A percentile compares a stretch with the other conserved stretches of the same genome.
Evolutionary conservation across 1,140 invertebrate genomes (phyloP).

Genomic region (Chelonus insularis): DNA sequence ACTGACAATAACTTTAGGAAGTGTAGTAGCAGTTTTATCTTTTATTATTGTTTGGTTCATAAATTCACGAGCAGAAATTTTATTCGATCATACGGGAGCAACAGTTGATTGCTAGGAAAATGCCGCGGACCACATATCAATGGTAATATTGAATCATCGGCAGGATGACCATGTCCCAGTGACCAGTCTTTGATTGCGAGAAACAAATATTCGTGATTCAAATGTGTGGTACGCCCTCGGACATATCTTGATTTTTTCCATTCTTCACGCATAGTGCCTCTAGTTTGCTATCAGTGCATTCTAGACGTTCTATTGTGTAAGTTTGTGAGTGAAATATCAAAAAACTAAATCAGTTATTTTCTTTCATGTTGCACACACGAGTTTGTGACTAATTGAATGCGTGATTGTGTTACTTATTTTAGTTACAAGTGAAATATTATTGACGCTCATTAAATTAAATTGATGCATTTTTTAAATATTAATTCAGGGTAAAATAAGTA

Average conservation of each 20-base stretch:
- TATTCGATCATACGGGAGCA: constrained; percentile 62
- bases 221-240: constrained; percentile 49
- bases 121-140: constrained; percentile 50
- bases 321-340: constrained; percentile 1
- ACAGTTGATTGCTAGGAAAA: constrained; percentile 48
- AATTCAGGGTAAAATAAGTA: background rate
- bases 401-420: background rate
- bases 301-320: constrained; percentile 6
- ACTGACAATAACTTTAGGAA: constrained; percentile 68
- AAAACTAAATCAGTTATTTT: background rate
- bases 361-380: constrained; percentile 4
- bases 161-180: constrained; percentile 39
- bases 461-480: background rate
- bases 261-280: constrained; percentile 3
- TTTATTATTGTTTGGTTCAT: constrained; percentile 73
- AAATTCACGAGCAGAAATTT: constrained; percentile 64
- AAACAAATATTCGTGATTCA: background rate
- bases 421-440: background rate
- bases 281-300: constrained; percentile 13
- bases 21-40: constrained; percentile 66
- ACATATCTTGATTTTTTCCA: constrained; percentile 33
- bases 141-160: constrained; percentile 40
- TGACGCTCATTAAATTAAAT: background rate
- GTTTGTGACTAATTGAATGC: background rate
- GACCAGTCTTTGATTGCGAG: constrained; percentile 43